Conservation (phyloP, 1,140 invertebrate species). For the Prorops nasuta region DNA sequence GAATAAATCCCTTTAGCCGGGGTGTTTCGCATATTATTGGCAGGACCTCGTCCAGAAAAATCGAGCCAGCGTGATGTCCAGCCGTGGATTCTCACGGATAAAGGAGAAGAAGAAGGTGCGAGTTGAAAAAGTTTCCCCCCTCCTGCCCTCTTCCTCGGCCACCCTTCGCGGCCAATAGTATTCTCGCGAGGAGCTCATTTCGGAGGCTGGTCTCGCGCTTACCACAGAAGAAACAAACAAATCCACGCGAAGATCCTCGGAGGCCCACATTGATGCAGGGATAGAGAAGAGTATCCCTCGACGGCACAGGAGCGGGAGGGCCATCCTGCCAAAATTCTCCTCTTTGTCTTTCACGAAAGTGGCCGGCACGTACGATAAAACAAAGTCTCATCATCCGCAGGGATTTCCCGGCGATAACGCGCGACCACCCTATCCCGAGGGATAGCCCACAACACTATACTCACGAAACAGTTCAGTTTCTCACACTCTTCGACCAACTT, state of each 20-base stretch:
- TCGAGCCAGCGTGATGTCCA: no score
- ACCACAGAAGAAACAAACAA: slow-evolving; percentile 12
- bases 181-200: slow-evolving; percentile 27
- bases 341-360: slow-evolving; percentile 21
- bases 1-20: no score
- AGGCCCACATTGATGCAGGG: not conserved
- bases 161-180: not conserved
- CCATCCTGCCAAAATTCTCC: slow-evolving; percentile 17
- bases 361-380: slow-evolving; percentile 51
- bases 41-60: no score
- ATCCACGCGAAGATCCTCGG: slow-evolving; percentile 9
- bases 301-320: slow-evolving; percentile 7
- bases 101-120: no score
- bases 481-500: no score
- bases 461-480: no score
- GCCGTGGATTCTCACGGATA: no score
- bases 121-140: no score
- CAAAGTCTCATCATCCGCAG: slow-evolving; percentile 56
- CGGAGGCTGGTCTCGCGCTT: slow-evolving; percentile 37
- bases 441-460: no score
- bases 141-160: no score
- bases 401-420: slow-evolving; percentile 54
- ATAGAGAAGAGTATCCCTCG: slow-evolving; percentile 8
- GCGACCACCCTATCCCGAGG: slow-evolving; percentile 35
- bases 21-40: no score